These are phyloP conservation scores for Cochlearius cochlearius DNA, from an alignment of 2,113 vertebrate genomes.

Conservation along the genomic window DNA sequence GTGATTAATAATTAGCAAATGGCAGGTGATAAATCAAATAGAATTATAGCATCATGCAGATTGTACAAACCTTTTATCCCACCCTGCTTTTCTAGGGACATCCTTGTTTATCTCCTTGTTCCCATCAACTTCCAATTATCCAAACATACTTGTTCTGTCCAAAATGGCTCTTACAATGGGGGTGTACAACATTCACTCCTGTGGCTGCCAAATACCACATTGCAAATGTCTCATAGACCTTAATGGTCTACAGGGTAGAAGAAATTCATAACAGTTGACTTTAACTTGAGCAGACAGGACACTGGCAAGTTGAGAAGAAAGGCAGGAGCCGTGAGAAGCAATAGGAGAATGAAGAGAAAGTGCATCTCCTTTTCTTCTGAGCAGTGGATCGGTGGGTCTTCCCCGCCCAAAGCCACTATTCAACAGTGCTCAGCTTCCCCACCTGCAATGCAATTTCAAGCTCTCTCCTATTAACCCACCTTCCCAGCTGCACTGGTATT, in stretches of 20 bases:
- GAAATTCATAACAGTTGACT: neutral
- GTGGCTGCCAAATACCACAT: neutral
- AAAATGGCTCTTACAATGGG: neutral
- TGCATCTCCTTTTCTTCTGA: neutral
- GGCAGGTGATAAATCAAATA: neutral
- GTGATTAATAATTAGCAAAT: conserved; percentile 23
- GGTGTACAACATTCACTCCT: fast-evolving
- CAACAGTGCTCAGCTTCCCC: neutral
- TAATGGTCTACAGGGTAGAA: neutral
- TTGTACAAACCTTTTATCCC: neutral
- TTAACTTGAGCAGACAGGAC: neutral
- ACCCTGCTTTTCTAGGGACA: neutral
- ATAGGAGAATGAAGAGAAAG: neutral
- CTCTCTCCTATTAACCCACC: neutral
- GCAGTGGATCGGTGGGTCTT: neutral
- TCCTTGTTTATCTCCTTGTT: neutral
- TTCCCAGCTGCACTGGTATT: neutral
- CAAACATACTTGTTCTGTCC: neutral
- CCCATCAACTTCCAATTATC: neutral
- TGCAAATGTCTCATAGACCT: neutral
- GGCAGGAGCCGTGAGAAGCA: neutral
- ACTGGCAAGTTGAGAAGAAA: neutral
- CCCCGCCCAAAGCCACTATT: neutral
- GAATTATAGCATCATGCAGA: neutral
- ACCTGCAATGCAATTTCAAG: neutral